Conservation (phyloP, 1,140 invertebrate species). For the Monomorium pharaonis region DNA sequence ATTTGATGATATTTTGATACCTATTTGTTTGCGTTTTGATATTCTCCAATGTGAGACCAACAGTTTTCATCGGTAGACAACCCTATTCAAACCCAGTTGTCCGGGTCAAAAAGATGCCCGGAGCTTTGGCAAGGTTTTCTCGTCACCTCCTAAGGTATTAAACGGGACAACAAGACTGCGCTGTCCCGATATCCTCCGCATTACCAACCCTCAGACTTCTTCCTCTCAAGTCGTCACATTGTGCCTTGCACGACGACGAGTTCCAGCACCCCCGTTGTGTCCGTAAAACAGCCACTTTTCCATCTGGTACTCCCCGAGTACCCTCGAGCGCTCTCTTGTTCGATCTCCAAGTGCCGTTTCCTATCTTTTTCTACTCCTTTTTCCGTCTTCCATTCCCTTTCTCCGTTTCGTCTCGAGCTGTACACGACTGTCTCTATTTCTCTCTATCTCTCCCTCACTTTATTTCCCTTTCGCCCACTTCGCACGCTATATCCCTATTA, state of each 20-base stretch:
- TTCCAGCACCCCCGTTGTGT: constrained; percentile 68
- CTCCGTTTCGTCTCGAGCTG: not conserved
- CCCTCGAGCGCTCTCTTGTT: constrained; percentile 78
- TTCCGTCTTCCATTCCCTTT: not conserved
- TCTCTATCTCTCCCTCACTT: constrained; percentile 1
- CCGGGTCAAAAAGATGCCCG: not conserved
- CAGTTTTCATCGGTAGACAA: not conserved
- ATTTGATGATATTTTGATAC: not conserved
- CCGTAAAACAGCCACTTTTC: constrained; percentile 79
- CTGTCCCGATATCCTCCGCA: constrained; percentile 39
- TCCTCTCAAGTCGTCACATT: constrained; percentile 72
- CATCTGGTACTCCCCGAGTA: constrained; percentile 68
- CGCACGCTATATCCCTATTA: constrained; percentile 26
- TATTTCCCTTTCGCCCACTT: constrained; percentile 13
- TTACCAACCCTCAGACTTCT: constrained; percentile 57
- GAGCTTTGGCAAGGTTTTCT: constrained; percentile 40
- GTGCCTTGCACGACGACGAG: constrained; percentile 70
- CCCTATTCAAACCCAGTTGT: not conserved
- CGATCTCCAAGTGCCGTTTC: constrained; percentile 66
- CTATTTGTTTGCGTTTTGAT: not conserved
- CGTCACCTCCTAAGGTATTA: constrained; percentile 49
- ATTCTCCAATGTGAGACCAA: not conserved
- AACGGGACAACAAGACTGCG: constrained; percentile 35
- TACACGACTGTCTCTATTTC: not conserved
- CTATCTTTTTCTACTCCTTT: constrained; percentile 40